Percentiles rank a stretch among this genome's conserved stretches.
These are phyloP conservation scores for Calameuta filiformis DNA, from an alignment of 2,888 invertebrate species.

Conservation along the genomic window DNA sequence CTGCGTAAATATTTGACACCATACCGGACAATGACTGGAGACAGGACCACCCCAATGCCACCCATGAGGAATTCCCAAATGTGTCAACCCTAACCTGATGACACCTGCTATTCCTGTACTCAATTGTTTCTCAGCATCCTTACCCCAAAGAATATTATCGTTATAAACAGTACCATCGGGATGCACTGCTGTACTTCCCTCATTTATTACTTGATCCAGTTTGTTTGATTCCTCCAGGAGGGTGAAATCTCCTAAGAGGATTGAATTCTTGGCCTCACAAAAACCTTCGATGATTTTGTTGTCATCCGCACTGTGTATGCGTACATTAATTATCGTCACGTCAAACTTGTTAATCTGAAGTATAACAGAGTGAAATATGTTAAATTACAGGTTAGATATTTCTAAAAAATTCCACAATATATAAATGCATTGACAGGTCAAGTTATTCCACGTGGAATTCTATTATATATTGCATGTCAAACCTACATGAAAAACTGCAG, in stretches of 20 bases:
- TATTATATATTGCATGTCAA: not conserved
- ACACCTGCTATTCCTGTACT: constrained; percentile 72
- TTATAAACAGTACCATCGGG: constrained; percentile 31
- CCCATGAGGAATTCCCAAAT: constrained; percentile 83
- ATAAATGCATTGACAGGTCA: not conserved
- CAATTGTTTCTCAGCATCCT: constrained; percentile 31
- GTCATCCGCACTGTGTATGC: constrained; percentile 33
- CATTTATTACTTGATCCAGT: constrained; percentile 27
- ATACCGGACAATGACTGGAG: constrained; percentile 80
- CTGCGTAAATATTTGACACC: constrained; percentile 74
- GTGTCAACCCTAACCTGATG: constrained; percentile 78
- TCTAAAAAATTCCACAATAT: not conserved
- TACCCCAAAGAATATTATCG: constrained; percentile 41
- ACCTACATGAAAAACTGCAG: constrained; percentile 37
- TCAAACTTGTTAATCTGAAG: constrained; percentile 38
- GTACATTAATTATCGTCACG: constrained; percentile 41
- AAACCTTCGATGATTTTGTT: constrained; percentile 35
- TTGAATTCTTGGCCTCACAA: constrained; percentile 33
- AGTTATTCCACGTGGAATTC: not conserved
- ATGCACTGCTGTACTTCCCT: constrained; percentile 34
- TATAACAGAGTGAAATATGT: not conserved
- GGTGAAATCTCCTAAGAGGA: constrained; percentile 48
- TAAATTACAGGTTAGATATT: not conserved
- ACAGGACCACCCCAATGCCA: constrained; percentile 87
- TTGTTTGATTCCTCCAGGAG: constrained; percentile 24